Evolutionary conservation across 2,113 vertebrate species (phyloP).

Genomic region (Boulengerochromis microlepis): DNA sequence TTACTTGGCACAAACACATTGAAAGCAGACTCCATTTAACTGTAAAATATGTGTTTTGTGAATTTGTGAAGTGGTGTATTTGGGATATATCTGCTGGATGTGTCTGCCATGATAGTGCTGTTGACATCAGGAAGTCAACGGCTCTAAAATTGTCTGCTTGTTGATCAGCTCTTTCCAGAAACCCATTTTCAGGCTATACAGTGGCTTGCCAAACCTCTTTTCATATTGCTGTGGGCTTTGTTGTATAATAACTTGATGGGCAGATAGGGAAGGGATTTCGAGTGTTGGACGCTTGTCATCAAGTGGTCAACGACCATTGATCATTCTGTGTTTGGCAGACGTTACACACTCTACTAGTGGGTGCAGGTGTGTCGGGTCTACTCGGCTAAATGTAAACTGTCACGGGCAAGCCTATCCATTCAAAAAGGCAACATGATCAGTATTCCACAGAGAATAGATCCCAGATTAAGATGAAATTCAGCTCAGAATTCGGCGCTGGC

Average conservation of each 20-base stretch:
- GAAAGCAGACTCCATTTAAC: neutral
- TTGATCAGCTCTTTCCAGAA: constrained; percentile 24
- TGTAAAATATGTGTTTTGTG: neutral
- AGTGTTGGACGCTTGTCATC: constrained; percentile 27
- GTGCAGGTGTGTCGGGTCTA: constrained; percentile 8
- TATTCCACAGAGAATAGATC: constrained; percentile 31
- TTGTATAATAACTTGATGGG: constrained; percentile 19
- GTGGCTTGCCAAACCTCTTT: neutral
- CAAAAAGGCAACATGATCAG: constrained; percentile 23
- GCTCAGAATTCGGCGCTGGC: constrained; percentile 11
- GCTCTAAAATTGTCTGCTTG: constrained; percentile 20
- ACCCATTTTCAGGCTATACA: neutral
- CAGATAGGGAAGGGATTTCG: neutral
- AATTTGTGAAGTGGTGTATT: neutral
- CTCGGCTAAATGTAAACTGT: neutral
- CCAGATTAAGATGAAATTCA: constrained; percentile 32
- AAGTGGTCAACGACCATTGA: constrained; percentile 24
- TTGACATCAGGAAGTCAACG: constrained; percentile 31
- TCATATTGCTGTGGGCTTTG: neutral
- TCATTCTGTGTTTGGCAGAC: constrained; percentile 17
- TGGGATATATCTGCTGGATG: neutral
- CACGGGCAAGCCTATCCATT: neutral
- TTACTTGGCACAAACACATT: neutral
- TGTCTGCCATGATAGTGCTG: neutral
- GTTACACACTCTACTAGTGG: neutral